These are phyloP conservation scores for Gymnothorax javanicus DNA, from an alignment of 2,797 vertebrate genomes.

Conservation along the genomic window DNA sequence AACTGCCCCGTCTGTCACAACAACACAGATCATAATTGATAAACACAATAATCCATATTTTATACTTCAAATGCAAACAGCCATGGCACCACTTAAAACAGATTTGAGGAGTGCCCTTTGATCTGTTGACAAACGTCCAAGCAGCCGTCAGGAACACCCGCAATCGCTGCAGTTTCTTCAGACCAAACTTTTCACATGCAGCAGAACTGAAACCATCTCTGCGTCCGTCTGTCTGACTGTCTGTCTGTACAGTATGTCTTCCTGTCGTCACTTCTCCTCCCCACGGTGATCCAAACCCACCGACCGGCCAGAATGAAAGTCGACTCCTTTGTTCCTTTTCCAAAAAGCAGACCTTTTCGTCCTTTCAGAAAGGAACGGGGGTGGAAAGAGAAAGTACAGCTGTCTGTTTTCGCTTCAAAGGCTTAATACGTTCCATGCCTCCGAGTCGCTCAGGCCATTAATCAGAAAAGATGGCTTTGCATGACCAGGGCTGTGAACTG, in stretches of 20 bases:
- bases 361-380: conserved; percentile 73
- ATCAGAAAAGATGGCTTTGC: conserved; percentile 70
- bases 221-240: conserved; percentile 78
- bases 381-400: conserved; percentile 71
- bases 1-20: not conserved
- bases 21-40: not conserved
- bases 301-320: conserved; percentile 70
- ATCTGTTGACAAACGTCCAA: conserved; percentile 70
- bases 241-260: conserved; percentile 70
- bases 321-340: conserved; percentile 78
- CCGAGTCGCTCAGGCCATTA: conserved; percentile 80
- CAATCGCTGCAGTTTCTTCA: conserved; percentile 72
- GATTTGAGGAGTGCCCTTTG: conserved; percentile 65
- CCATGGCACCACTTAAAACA: conserved; percentile 56
- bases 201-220: conserved; percentile 73
- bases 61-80: conserved; percentile 47
- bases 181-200: conserved; percentile 74
- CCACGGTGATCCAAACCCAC: conserved; percentile 73
- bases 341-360: conserved; percentile 70
- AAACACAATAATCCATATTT: conserved; percentile 43
- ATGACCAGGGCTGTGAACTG: conserved; percentile 73
- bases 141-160: conserved; percentile 74
- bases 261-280: conserved; percentile 73
- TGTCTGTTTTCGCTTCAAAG: conserved; percentile 65
- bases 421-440: conserved; percentile 84